Percentiles rank a stretch among this genome's conserved stretches.
Conservation (phyloP, 2,888 invertebrate genomes). For the Drepanosiphum platanoidis region DNA sequence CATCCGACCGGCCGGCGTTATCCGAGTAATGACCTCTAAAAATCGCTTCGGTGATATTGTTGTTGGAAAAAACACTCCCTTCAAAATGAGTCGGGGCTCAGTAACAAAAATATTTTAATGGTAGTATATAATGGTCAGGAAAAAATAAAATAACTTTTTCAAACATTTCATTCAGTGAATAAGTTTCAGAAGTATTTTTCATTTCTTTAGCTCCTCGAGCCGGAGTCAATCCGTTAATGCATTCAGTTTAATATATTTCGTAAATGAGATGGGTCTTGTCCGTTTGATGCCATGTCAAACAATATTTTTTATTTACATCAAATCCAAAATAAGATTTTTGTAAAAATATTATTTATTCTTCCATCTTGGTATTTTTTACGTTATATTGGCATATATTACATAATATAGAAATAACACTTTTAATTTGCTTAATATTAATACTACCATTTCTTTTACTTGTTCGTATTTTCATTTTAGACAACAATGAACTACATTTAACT, state of each 20-base stretch:
- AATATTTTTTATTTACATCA: conserved; percentile 22
- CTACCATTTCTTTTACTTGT: no score
- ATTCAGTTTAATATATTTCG: background rate
- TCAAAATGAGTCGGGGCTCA: background rate
- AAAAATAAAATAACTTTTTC: conserved; percentile 24
- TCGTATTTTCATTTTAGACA: no score
- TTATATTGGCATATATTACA: background rate
- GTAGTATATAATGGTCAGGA: background rate
- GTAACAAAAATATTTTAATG: background rate
- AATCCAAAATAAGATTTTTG: background rate
- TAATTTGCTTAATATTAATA: no score
- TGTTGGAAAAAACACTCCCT: conserved; percentile 18
- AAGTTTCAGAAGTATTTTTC: background rate
- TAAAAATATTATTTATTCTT: background rate
- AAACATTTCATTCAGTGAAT: background rate
- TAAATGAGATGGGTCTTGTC: conserved; percentile 9
- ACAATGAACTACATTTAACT: background rate
- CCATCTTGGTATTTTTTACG: background rate
- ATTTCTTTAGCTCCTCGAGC: background rate
- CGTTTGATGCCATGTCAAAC: background rate
- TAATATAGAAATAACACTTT: no score
- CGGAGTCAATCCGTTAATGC: conserved; percentile 18
- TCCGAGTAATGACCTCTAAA: conserved; percentile 38
- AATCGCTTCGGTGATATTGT: conserved; percentile 27
- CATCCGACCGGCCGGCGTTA: conserved; percentile 35